Conservation (phyloP, 2,797 vertebrate species). For the Scyliorhinus canicula region DNA sequence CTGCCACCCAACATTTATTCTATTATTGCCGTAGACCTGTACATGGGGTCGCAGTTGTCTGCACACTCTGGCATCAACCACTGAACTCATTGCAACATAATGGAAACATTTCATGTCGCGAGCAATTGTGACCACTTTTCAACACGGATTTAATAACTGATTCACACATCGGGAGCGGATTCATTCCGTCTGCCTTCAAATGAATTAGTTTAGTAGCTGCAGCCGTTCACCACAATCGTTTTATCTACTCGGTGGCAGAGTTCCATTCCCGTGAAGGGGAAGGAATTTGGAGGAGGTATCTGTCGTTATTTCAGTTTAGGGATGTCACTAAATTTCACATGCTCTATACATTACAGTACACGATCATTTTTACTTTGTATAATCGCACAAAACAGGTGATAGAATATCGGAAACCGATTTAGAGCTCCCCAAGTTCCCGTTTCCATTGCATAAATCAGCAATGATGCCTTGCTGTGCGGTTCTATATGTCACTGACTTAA, state of each 20-base stretch:
- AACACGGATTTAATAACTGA: background rate
- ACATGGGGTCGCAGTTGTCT: too few species aligned
- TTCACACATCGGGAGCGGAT: background rate
- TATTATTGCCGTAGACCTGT: too few species aligned
- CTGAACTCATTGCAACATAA: background rate
- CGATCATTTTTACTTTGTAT: background rate
- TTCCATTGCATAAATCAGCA: too few species aligned
- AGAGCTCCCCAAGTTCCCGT: too few species aligned
- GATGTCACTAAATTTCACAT: background rate
- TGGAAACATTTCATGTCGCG: background rate
- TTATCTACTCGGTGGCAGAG: background rate
- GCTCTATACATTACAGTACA: background rate
- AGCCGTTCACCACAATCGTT: background rate
- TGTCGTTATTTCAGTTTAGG: background rate
- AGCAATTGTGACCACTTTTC: background rate
- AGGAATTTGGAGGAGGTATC: background rate
- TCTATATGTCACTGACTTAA: too few species aligned
- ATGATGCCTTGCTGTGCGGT: too few species aligned
- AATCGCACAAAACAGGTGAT: too few species aligned
- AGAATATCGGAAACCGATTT: too few species aligned
- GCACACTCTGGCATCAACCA: background rate
- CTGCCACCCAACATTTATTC: background rate
- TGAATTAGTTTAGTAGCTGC: too few species aligned
- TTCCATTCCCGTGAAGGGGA: background rate
- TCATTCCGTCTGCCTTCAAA: too few species aligned